phyloP scores from a whole-genome alignment of 2,888 invertebrate genomes.

The Chironomus riparius region DNA sequence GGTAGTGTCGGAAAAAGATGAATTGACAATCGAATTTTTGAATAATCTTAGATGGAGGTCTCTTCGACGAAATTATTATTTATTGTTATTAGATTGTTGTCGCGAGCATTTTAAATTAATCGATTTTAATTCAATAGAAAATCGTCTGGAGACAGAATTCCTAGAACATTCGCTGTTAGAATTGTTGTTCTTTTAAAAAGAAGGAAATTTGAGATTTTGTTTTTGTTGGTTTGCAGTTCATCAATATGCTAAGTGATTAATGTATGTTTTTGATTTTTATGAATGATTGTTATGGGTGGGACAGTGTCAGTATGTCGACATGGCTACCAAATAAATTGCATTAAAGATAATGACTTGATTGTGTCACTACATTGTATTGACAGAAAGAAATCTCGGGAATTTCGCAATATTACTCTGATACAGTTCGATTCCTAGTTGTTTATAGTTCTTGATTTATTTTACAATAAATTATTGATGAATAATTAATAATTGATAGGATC shows the following conservation, averaged over 20 bases:
- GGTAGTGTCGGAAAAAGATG: background rate
- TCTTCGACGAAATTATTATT: background rate
- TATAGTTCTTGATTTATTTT: no score
- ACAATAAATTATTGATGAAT: no score
- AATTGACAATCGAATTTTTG: background rate
- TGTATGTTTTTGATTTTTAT: background rate
- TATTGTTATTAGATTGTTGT: background rate
- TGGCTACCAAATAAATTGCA: no score
- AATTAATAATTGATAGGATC: no score
- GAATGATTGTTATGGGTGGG: background rate
- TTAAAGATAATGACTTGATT: no score
- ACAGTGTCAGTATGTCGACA: no score
- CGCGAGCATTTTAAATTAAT: background rate
- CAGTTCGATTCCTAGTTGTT: no score
- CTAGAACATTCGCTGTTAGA: background rate
- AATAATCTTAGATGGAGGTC: background rate
- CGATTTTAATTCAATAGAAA: slow-evolving; percentile 16
- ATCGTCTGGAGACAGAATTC: slow-evolving; percentile 25
- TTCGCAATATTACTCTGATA: no score
- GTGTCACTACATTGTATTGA: no score
- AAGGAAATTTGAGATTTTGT: background rate
- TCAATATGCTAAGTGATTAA: background rate
- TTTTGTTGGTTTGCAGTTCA: background rate
- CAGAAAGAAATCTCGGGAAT: no score
- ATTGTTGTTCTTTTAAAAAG: no score